Base-by-base conservation (phyloP, 2,113 vertebrate genomes). In the Coryphaenoides rupestris region DNA sequence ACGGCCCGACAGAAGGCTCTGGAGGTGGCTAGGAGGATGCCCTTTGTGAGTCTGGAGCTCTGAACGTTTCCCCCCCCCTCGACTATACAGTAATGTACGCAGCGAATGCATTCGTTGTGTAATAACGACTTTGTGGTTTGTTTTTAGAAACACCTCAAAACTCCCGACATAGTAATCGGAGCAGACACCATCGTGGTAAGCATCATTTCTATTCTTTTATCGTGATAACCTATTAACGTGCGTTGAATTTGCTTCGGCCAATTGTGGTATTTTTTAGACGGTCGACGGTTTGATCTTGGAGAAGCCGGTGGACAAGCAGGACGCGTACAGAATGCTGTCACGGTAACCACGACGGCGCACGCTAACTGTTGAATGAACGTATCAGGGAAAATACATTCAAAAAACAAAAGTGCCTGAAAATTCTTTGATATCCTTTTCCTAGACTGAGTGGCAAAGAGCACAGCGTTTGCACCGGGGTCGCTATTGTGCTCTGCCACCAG, bases 161-260 rank as follows among this genome's bases (percentile, higher is more conserved):
- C 91, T 46, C 95, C 96, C 1, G 93, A 98, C 78, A 65, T 98
- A 21, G 94, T 98, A 59, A 96, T 98, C 17, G 96, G 94, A 69
- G 96, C 96, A 2, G 96, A 98, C 82, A 98, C 96, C 3, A 92
- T 98, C 28, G 96, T 98, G 92, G 96, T 98, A 89, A 94, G 1
- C 7, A 22, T 40, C 26, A 15, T 52, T 26, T 12, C 33, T 12
- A 12, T 40, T 9, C 9, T 40, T 40, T 40, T 40, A 12, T 40
- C 33, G 9, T 40, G 47, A 50, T 17, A 50, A 50, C 16, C 15
- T 16, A 3, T 17, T 50, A 16, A 50, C 16, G 47, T 50, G 47
- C 3, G 15, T 16, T 16, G 1, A 50, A 17, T 50, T 50, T 6
- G 15, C 47, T n/a, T 5, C 17, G 5, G 47, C 9, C 2, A n/a